Evolutionary conservation across 1,140 invertebrate species (phyloP).

Genomic region (Euura saliciscinereae): DNA sequence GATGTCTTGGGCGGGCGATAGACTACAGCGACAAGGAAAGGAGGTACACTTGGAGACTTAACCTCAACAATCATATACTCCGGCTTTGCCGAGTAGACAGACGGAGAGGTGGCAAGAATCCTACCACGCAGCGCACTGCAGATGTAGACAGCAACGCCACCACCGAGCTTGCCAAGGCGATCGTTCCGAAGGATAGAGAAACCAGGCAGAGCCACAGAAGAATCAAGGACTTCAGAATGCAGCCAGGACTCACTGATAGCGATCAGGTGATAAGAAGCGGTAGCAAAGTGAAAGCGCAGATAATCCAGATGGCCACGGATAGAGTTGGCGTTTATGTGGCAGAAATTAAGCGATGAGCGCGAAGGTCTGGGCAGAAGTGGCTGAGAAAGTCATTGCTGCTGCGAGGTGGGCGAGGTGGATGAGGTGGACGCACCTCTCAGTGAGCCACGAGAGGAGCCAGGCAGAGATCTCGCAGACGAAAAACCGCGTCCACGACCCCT

Average conservation of each 20-base stretch:
- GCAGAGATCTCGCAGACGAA: not conserved
- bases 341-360: no score
- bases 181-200: not conserved
- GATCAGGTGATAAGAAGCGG: slow-evolving; percentile 8
- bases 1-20: slow-evolving; percentile 15
- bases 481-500: not conserved
- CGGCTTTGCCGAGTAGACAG: no score
- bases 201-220: not conserved
- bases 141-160: slow-evolving; percentile 6
- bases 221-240: not conserved
- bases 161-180: slow-evolving; percentile 9
- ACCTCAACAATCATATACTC: not conserved
- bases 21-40: slow-evolving; percentile 16
- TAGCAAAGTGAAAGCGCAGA: not conserved
- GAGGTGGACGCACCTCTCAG: not conserved
- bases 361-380: not conserved
- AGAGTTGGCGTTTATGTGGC: no score
- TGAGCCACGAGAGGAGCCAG: not conserved
- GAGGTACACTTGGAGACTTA: not conserved
- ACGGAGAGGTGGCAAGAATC: no score
- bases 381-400: not conserved
- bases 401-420: not conserved
- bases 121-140: no score
- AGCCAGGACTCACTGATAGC: slow-evolving; percentile 14
- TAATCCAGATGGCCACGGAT: no score